These are phyloP conservation scores for Cephalopholis sonnerati DNA, from an alignment of 2,113 vertebrate species.

Conservation along the genomic window DNA sequence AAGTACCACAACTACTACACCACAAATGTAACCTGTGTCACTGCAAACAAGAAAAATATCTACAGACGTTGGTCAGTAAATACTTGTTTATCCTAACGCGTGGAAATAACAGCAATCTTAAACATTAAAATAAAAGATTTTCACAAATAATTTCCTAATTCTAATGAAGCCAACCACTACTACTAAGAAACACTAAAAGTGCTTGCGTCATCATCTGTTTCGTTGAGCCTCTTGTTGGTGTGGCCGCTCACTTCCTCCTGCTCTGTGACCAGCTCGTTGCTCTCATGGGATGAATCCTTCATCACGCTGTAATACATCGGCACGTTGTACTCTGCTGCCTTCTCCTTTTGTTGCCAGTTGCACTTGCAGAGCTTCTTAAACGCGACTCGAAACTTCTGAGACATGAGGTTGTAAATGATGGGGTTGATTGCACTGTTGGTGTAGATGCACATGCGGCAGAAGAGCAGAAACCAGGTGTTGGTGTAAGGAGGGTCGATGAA, in stretches of 20 bases:
- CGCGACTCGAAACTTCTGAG: slow-evolving; percentile 89
- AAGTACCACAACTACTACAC: slow-evolving; percentile 15
- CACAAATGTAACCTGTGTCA: not conserved
- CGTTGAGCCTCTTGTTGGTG: slow-evolving; percentile 50
- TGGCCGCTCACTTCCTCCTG: slow-evolving; percentile 80
- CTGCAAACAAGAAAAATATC: slow-evolving; percentile 7
- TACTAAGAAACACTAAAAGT: slow-evolving; percentile 63
- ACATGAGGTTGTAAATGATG: slow-evolving; percentile 91
- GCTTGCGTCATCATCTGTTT: slow-evolving; percentile 56
- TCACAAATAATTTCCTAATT: not conserved
- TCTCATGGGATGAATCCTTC: slow-evolving; percentile 83
- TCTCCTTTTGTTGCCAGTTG: slow-evolving; percentile 61
- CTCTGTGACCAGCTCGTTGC: slow-evolving; percentile 75
- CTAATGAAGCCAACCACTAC: not conserved
- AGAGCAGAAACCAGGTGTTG: slow-evolving; percentile 90
- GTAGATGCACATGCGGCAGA: slow-evolving; percentile 90
- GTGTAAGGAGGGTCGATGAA: slow-evolving; percentile 88
- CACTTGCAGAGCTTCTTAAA: slow-evolving; percentile 87
- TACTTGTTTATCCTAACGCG: not conserved
- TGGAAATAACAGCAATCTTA: not conserved
- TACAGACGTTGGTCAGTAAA: not conserved
- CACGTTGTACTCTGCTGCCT: slow-evolving; percentile 4
- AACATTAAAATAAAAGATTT: not conserved
- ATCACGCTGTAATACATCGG: slow-evolving; percentile 83
- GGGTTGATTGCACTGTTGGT: slow-evolving; percentile 91